Evolutionary conservation across 2,888 invertebrate species (phyloP).

Genomic region (Drosophila nr. perissopoda): DNA sequence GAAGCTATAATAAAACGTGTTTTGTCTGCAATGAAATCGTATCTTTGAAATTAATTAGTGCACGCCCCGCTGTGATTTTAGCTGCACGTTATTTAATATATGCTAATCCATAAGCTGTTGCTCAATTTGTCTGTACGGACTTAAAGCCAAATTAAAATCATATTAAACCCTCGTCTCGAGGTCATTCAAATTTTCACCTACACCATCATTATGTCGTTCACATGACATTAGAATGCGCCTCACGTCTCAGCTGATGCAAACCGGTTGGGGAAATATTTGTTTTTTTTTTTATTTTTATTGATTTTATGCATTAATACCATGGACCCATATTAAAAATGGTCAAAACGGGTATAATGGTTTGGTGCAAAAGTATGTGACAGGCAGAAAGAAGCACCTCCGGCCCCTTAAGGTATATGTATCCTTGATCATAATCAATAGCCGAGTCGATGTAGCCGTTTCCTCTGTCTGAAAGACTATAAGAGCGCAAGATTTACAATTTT

Average conservation of each 20-base stretch:
- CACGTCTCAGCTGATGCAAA: slow-evolving; percentile 46
- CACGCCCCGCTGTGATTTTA: slow-evolving; percentile 32
- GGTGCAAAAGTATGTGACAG: neutral
- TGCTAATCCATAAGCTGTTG: slow-evolving; percentile 2
- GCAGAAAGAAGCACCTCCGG: neutral
- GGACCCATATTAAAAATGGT: neutral
- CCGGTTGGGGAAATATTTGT: slow-evolving; percentile 35
- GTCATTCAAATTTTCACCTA: slow-evolving; percentile 12
- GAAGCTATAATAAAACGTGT: slow-evolving; percentile 15
- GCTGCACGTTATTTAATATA: slow-evolving; percentile 36
- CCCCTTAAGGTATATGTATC: neutral
- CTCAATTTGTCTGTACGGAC: slow-evolving; percentile 26
- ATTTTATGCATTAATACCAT: slow-evolving; percentile 30
- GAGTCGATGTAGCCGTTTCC: neutral
- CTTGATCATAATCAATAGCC: neutral
- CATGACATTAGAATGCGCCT: slow-evolving; percentile 38
- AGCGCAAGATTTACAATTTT: neutral
- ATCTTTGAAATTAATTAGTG: slow-evolving; percentile 30
- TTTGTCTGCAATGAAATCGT: slow-evolving; percentile 3
- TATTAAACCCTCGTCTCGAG: slow-evolving; percentile 13
- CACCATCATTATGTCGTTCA: slow-evolving; percentile 26
- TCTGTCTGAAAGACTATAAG: neutral
- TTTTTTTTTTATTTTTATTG: slow-evolving; percentile 40
- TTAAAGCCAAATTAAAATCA: slow-evolving; percentile 14
- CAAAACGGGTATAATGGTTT: neutral